Evolutionary conservation across 1,140 invertebrate species (phyloP), one percentile per base, ranked within the genome.

Genomic region (Hyphantria cunea): DNA sequence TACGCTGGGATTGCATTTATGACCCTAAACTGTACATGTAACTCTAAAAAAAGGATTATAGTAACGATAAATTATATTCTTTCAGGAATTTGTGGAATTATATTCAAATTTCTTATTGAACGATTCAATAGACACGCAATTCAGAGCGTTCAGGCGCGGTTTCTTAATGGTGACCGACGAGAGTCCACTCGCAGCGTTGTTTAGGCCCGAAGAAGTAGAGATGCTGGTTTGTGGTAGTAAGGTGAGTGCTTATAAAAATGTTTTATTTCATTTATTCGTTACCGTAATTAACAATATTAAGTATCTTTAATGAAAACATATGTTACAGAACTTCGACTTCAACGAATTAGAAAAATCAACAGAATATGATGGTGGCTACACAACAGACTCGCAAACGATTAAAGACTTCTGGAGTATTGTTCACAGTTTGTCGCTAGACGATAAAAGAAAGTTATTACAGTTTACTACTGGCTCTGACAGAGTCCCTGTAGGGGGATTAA

Each of bases 391-490:
- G 60, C 94, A 94, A 76, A 96, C 96, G 0, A 96, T 99, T 52
- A 94, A 95, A 75, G 93, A 97, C 76, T 99, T 99, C 85, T 99
- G 98, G 98, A 94, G 95, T 64, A 95, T 99, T 25, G 98, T 99
- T n/a, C 97, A 98, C 84, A 93, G 94, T 14, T 91, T 99, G 47
- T 91, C 94, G 0, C 70, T 95, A 0, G 96, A 97, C 74, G 94
- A 97, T 66, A 98, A 99, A 89, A 94, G 97, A 52, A 97, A 97
- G 80, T 94, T 99, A 60, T 92, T 98, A 42, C 95, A 98, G 75
- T 99, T 99, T 79, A 94, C 99, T 0, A 98, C 97, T 0, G 99
- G 99, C 37, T 98, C 96, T 55, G 98, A 99, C 89, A 91, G 98
- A 60, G 97, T 99, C 25, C 98, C 98, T 0, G 96, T 99, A 4